A percentile compares a stretch with the other conserved stretches of the same genome.
phyloP scores from a whole-genome alignment of 2,888 invertebrate genomes.

The Periphyllus acericola region DNA sequence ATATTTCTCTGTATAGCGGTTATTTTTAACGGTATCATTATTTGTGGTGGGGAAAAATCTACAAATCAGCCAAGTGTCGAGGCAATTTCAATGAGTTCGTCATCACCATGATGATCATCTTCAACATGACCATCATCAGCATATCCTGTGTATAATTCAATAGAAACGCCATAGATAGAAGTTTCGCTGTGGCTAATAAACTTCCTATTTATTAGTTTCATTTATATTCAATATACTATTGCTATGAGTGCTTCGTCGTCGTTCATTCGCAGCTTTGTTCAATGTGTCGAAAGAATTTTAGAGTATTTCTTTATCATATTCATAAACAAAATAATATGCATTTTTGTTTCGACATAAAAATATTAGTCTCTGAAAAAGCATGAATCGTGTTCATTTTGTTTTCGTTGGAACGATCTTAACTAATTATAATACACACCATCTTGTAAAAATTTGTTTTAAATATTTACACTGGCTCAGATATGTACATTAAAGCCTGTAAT shows the following conservation, averaged over 20 bases:
- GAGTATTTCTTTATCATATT: neutral
- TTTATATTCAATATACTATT: neutral
- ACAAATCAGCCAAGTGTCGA: conserved; percentile 4
- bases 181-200: neutral
- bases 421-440: neutral
- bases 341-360: neutral
- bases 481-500: neutral
- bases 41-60: conserved; percentile 13
- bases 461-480: neutral
- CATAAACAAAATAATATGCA: neutral
- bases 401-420: neutral
- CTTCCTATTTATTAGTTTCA: neutral
- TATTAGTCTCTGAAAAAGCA: neutral
- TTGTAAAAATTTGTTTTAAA: conserved; percentile 1
- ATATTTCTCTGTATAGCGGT: conserved; percentile 14
- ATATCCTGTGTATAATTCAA: neutral
- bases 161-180: neutral
- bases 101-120: neutral
- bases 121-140: neutral
- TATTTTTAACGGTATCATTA: conserved; percentile 48
- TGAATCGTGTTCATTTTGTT: neutral
- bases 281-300: neutral
- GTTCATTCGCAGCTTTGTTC: neutral
- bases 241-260: neutral
- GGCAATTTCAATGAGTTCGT: conserved; percentile 32